A percentile compares a stretch with the other conserved stretches of the same genome.
Conservation (phyloP, 2,113 vertebrate genomes). For the Myiopsitta monachus region DNA sequence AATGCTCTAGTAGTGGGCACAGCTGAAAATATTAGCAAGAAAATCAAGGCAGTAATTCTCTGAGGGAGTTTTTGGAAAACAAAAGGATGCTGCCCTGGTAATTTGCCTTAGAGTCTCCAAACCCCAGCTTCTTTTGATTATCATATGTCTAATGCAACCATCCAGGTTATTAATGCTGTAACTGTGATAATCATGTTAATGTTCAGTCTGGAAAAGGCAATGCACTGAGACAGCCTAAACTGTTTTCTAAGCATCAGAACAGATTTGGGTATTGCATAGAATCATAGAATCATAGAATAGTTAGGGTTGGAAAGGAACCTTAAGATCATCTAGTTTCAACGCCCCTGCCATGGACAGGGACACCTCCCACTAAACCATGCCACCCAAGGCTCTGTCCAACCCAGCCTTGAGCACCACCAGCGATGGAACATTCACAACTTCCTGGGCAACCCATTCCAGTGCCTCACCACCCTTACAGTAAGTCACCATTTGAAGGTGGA, state of each 20-base stretch:
- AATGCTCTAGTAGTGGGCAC: background rate
- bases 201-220: background rate
- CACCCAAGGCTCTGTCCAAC: too few relatives aligned
- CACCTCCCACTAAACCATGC: too few relatives aligned
- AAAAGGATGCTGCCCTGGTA: background rate
- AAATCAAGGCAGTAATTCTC: background rate
- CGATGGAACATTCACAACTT: too few relatives aligned
- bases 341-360: too few relatives aligned
- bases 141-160: background rate
- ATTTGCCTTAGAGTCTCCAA: accelerated
- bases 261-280: background rate
- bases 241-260: background rate
- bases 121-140: background rate
- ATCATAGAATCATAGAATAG: too few relatives aligned
- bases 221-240: background rate
- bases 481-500: background rate
- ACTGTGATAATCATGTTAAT: background rate
- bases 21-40: background rate
- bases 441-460: too few relatives aligned
- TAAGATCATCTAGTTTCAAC: too few relatives aligned
- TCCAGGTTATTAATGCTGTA: background rate
- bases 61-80: background rate
- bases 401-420: too few relatives aligned
- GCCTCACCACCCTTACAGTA: too few relatives aligned
- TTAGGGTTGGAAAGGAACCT: too few relatives aligned